phyloP scores from a whole-genome alignment of 2,113 vertebrate species.

The Marmota flaviventris region DNA sequence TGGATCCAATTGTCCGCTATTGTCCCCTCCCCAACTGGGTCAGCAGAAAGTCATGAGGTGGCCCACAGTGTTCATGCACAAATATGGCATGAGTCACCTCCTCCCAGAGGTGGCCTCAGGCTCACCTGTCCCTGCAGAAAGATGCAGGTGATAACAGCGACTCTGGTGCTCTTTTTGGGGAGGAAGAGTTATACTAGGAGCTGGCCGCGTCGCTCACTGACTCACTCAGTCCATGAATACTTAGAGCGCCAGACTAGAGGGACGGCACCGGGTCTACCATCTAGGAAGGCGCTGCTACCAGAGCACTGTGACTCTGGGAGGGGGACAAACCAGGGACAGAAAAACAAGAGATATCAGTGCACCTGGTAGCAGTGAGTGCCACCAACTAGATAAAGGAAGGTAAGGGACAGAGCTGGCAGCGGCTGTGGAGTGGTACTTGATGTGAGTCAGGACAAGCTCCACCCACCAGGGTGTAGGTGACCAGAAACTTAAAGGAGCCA shows the following conservation, averaged over 20 bases:
- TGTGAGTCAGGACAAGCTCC: background rate
- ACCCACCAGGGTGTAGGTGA: background rate
- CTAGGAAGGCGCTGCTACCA: background rate
- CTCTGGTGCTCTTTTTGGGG: background rate
- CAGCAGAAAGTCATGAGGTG: background rate
- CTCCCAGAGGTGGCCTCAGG: background rate
- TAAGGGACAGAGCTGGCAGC: no score
- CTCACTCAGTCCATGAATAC: background rate
- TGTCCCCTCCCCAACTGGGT: background rate
- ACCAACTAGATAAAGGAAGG: background rate
- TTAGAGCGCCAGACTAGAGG: background rate
- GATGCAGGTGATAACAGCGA: no score
- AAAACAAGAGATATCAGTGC: background rate
- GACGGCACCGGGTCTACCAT: background rate
- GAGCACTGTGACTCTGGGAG: background rate
- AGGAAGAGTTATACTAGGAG: background rate
- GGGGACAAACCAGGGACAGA: background rate
- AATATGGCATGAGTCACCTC: background rate
- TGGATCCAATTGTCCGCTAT: no score
- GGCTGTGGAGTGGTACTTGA: background rate
- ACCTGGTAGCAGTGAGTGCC: background rate
- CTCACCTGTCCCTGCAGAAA: no score
- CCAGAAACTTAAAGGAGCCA: background rate
- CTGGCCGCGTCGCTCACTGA: background rate
- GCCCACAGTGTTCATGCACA: fast-evolving